phyloP scores from a whole-genome alignment of 2,888 invertebrate species.

The Lobophora halterata region DNA sequence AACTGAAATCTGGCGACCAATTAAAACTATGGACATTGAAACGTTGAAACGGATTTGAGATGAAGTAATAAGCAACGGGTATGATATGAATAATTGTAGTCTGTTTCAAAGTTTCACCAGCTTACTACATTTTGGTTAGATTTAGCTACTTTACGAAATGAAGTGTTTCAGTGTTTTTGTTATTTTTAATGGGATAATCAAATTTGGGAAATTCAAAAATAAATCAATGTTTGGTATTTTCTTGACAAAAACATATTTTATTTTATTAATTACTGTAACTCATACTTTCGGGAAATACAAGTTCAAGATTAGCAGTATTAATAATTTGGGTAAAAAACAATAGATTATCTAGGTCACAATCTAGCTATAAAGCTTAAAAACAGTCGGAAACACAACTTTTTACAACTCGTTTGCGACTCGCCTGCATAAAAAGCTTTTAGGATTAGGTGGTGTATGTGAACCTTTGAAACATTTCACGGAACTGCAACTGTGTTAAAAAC shows the following conservation, averaged over 20 bases:
- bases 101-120: background rate
- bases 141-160: slow-evolving; percentile 1
- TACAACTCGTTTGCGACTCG: slow-evolving; percentile 9
- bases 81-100: slow-evolving; percentile 16
- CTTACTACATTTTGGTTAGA: background rate
- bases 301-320: no score
- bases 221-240: no score
- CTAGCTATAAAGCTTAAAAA: slow-evolving; percentile 4
- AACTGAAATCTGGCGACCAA: slow-evolving; percentile 58
- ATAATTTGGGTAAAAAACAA: no score
- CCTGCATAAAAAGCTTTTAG: slow-evolving; percentile 16
- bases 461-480: slow-evolving; percentile 25
- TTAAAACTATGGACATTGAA: slow-evolving; percentile 46
- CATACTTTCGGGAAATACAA: no score
- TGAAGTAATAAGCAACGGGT: slow-evolving; percentile 23
- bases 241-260: no score
- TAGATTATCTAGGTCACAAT: no score
- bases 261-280: no score
- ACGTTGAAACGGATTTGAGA: slow-evolving; percentile 24
- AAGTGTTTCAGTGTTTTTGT: background rate
- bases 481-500: slow-evolving; percentile 17
- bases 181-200: background rate
- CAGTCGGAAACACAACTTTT: slow-evolving; percentile 14
- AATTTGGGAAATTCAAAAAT: no score
- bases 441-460: slow-evolving; percentile 12